Evolutionary conservation across 1,140 invertebrate genomes (phyloP).

Genomic region (Anthonomus grandis): DNA sequence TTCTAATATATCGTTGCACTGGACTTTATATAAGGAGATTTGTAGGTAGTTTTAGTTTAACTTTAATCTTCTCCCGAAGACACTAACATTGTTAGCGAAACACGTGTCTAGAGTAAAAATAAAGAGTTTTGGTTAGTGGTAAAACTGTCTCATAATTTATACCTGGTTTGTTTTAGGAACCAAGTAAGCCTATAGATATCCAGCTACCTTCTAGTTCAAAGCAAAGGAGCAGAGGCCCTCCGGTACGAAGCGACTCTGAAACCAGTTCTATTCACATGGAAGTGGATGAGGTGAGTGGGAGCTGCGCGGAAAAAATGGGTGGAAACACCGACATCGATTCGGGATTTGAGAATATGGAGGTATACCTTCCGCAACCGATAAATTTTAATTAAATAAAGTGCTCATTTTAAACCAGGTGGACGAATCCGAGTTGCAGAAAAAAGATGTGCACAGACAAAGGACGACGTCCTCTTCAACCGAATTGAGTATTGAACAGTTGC

Average conservation of each 20-base stretch:
- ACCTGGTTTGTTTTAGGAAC: slow-evolving; percentile 23
- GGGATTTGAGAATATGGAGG: slow-evolving; percentile 74
- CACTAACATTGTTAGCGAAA: no score
- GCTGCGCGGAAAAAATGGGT: slow-evolving; percentile 50
- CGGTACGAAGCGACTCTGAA: slow-evolving; percentile 42
- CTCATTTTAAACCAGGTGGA: slow-evolving; percentile 31
- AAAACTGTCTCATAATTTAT: no score
- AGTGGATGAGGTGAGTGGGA: slow-evolving; percentile 53
- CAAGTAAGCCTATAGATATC: slow-evolving; percentile 43
- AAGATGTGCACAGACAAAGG: slow-evolving; percentile 37
- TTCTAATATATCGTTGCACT: no score
- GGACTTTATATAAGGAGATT: no score
- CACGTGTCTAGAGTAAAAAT: no score
- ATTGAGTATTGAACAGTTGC: slow-evolving; percentile 58
- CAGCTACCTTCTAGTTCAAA: slow-evolving; percentile 39
- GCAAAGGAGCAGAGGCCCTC: slow-evolving; percentile 30
- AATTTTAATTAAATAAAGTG: neutral
- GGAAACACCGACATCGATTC: slow-evolving; percentile 66
- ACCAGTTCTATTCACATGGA: slow-evolving; percentile 55
- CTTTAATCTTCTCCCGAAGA: no score
- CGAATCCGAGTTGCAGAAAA: slow-evolving; percentile 45
- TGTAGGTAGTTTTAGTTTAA: no score
- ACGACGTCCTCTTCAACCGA: slow-evolving; percentile 42
- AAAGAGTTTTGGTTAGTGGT: no score
- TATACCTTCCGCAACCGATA: slow-evolving; percentile 44